Evolutionary conservation across 92 coral and sea anemone genomes (phyloP).

Genomic region (Chrysogorgia sp.): DNA sequence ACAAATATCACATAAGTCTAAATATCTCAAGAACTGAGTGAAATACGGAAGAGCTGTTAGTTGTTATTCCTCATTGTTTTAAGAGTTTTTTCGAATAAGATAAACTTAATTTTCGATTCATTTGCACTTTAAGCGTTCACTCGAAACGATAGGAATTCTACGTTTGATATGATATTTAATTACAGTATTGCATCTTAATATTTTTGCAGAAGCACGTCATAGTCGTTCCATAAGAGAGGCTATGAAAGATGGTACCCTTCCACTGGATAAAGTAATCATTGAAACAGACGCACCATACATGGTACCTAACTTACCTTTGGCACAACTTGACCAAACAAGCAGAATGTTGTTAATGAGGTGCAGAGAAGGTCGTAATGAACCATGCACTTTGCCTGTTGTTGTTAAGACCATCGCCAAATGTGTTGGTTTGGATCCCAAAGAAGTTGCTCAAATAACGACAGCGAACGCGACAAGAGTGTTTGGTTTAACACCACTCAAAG

Average conservation of each 20-base stretch:
- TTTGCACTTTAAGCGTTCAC: no score
- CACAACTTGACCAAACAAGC: conserved; percentile 77
- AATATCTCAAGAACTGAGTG: no score
- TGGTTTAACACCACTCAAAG: conserved; percentile 61
- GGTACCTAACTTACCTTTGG: conserved; percentile 92
- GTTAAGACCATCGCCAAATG: conserved; percentile 89
- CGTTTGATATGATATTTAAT: no score
- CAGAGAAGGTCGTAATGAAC: conserved; percentile 94
- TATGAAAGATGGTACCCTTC: conserved; percentile 83
- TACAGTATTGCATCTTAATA: no score
- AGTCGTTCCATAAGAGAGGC: conserved; percentile 92
- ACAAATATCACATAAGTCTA: no score
- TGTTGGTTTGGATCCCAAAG: conserved; percentile 82
- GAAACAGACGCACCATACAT: conserved; percentile 98
- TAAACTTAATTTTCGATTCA: no score
- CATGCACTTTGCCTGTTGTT: conserved; percentile 94
- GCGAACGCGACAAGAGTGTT: conserved; percentile 87
- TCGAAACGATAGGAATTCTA: no score
- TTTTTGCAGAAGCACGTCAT: conserved; percentile 63
- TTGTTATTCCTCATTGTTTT: no score
- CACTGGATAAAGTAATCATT: conserved; percentile 82
- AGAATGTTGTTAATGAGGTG: conserved; percentile 79
- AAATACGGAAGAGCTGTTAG: no score
- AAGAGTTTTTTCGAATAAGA: no score
- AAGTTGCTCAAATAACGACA: conserved; percentile 81